Conservation (phyloP, 1,140 invertebrate species). For the Chlorops oryzae region DNA sequence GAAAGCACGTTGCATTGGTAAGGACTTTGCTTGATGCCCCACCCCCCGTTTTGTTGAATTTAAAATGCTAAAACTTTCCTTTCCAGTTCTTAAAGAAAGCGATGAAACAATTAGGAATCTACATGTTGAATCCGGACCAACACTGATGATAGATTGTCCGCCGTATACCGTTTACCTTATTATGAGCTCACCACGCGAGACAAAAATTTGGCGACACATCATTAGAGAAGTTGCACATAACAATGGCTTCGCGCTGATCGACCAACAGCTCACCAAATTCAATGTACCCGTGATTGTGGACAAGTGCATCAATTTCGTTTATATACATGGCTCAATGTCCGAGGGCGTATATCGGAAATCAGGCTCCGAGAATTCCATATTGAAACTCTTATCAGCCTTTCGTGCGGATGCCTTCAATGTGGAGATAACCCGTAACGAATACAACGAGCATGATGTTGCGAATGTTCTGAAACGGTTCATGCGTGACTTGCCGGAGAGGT, state of each 20-base stretch:
- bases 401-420: slow-evolving; percentile 75
- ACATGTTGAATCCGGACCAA: slow-evolving; percentile 55
- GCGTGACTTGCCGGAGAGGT: slow-evolving; percentile 67
- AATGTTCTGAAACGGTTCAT: slow-evolving; percentile 79
- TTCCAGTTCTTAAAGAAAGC: slow-evolving; percentile 51
- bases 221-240: slow-evolving; percentile 67
- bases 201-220: slow-evolving; percentile 67
- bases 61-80: too few relatives aligned
- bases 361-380: slow-evolving; percentile 69
- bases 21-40: slow-evolving; percentile 9
- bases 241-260: slow-evolving; percentile 67
- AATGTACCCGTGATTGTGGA: slow-evolving; percentile 83
- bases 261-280: slow-evolving; percentile 80
- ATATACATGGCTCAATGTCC: slow-evolving; percentile 72
- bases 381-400: slow-evolving; percentile 66
- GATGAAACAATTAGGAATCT: slow-evolving; percentile 50
- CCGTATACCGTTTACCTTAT: slow-evolving; percentile 63
- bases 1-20: slow-evolving; percentile 73
- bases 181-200: slow-evolving; percentile 59
- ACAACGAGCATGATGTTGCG: slow-evolving; percentile 80
- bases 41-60: slow-evolving; percentile 12
- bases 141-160: slow-evolving; percentile 61
- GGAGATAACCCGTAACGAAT: slow-evolving; percentile 65
- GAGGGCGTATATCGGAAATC: slow-evolving; percentile 81
- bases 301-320: slow-evolving; percentile 84